Base-by-base conservation (phyloP, 2,888 invertebrate species). In the Furcula furcula region DNA sequence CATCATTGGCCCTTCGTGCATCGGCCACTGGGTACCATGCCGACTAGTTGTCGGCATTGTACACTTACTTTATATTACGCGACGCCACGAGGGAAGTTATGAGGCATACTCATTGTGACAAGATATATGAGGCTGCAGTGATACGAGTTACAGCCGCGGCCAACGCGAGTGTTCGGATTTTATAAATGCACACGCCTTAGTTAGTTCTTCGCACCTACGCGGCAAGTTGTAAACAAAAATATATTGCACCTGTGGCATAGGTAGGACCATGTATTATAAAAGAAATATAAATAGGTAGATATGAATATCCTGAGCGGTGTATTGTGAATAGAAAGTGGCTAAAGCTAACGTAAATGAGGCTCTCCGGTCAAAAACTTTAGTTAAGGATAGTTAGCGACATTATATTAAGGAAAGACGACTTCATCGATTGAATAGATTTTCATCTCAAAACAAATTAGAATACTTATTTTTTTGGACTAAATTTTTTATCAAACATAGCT, bases 1-100 rank as follows among this genome's bases (percentile, higher is more conserved):
- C 65, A 73, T 76, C 73, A 73, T 66, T 55, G 47, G 31, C 31
- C 33, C 36, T 39, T 48, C 54, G 52, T 56, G 46, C 50, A 36
- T 36, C 53, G 46, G 56, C 60, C 46, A 55, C 55, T 45, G 43
- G 52, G 27, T 30, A 46, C 22, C 10, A 4, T 16, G 36, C 35
- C 27, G 38, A 44, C 52, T 54, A 53, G 49, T 58, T 50, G 42
- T 47, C 50, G 35, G 55, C 39, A 57, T 57, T 61, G 59, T 53
- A 43, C 34, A 40, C 46, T 46, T 51, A 55, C 52, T 57, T 59
- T 55, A 58, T 56, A 36, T 47, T 50, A 35, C 35, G 36, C 47
- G 40, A 46, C 34, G 34, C 40, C 45, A 44, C 36, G 40, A 36
- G 38, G 47, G 44, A 52, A 49, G 32, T 48, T 59, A 50, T 40